Percentiles rank a stretch among this genome's conserved stretches.
phyloP scores from a whole-genome alignment of 2,888 invertebrate genomes.

The Lithosia quadra region DNA sequence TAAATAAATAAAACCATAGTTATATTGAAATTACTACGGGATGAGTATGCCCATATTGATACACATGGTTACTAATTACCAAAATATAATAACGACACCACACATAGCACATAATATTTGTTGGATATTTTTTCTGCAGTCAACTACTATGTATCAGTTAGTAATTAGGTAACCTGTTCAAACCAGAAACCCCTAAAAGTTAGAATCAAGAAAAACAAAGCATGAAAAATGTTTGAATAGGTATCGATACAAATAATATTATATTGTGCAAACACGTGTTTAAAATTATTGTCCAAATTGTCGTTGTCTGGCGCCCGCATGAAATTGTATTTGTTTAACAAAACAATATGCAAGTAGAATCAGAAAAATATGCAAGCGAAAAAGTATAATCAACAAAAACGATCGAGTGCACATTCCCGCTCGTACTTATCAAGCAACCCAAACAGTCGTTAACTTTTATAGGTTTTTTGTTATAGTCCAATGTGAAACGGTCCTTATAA shows the following conservation, averaged over 20 bases:
- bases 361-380: slow-evolving; percentile 27
- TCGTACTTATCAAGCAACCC: slow-evolving; percentile 38
- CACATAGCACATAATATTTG: too few relatives aligned
- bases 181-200: too few relatives aligned
- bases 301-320: background rate
- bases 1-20: too few relatives aligned
- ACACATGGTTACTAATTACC: too few relatives aligned
- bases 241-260: background rate
- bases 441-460: slow-evolving; percentile 38
- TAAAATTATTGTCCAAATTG: background rate
- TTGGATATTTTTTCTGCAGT: too few relatives aligned
- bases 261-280: background rate
- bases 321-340: background rate
- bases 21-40: too few relatives aligned
- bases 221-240: background rate
- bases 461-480: slow-evolving; percentile 26
- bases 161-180: background rate
- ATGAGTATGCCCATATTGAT: too few relatives aligned
- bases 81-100: too few relatives aligned
- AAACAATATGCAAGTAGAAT: background rate
- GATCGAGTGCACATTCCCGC: slow-evolving; percentile 36
- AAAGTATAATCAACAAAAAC: slow-evolving; percentile 26
- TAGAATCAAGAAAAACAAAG: too few relatives aligned
- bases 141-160: too few relatives aligned
- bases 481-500: slow-evolving; percentile 17